Conservation (phyloP, 2,888 invertebrate genomes). For the Melieria picta region DNA sequence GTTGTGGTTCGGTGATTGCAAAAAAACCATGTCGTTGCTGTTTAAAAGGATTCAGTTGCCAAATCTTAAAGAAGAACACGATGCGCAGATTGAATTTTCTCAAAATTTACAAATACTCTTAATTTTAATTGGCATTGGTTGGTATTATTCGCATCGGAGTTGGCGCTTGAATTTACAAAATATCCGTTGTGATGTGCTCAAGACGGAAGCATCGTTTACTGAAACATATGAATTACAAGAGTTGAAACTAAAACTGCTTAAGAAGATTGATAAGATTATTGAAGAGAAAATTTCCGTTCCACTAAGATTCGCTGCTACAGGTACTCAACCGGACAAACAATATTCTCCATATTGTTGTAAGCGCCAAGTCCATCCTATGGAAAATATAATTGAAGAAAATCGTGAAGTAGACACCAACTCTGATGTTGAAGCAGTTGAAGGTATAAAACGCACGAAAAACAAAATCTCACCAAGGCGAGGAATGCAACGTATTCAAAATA, state of each 20-base stretch:
- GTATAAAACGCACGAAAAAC: background rate
- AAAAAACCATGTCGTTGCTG: slow-evolving; percentile 41
- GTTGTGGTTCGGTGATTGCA: slow-evolving; percentile 44
- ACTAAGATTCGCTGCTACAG: slow-evolving; percentile 11
- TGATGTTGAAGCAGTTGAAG: slow-evolving; percentile 4
- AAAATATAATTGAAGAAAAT: slow-evolving; percentile 23
- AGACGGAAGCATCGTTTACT: slow-evolving; percentile 35
- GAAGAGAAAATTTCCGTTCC: slow-evolving; percentile 32
- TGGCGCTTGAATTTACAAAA: slow-evolving; percentile 40
- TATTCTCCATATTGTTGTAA: slow-evolving; percentile 6
- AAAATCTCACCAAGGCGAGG: background rate
- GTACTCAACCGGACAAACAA: slow-evolving; percentile 13
- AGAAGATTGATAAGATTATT: slow-evolving; percentile 37
- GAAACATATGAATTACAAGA: slow-evolving; percentile 37
- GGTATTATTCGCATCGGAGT: slow-evolving; percentile 37
- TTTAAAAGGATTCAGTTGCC: slow-evolving; percentile 42
- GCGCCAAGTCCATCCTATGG: slow-evolving; percentile 6
- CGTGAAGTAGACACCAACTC: slow-evolving; percentile 13
- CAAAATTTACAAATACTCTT: slow-evolving; percentile 32
- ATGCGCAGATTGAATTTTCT: slow-evolving; percentile 33
- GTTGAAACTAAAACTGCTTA: slow-evolving; percentile 38
- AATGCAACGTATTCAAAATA: background rate
- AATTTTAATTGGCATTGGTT: slow-evolving; percentile 26
- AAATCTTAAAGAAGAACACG: slow-evolving; percentile 29
- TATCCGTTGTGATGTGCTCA: slow-evolving; percentile 30